These are phyloP conservation scores for Numenius phaeopus DNA, from an alignment of 2,797 vertebrate species.

Conservation along the genomic window DNA sequence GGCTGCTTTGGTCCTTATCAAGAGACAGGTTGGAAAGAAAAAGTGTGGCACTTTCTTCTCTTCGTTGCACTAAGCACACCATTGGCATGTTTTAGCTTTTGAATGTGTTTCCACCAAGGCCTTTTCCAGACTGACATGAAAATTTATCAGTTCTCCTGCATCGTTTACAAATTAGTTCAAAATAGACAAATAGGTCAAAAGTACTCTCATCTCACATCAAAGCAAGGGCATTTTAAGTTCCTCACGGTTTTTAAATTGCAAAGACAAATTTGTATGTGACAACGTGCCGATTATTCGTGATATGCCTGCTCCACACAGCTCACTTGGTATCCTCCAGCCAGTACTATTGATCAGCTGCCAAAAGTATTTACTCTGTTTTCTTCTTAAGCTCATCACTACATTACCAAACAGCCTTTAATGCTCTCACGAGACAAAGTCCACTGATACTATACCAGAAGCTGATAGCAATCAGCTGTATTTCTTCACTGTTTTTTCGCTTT, in stretches of 20 bases:
- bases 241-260: neutral
- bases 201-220: neutral
- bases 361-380: neutral
- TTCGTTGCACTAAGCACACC: neutral
- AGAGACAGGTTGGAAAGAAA: neutral
- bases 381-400: neutral
- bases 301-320: neutral
- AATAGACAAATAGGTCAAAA: neutral
- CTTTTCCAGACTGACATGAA: neutral
- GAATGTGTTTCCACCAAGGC: neutral
- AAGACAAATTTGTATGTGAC: neutral
- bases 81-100: neutral
- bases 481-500: neutral
- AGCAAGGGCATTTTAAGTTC: neutral
- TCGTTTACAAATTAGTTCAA: neutral
- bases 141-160: neutral
- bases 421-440: neutral
- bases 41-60: neutral
- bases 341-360: conserved; percentile 25
- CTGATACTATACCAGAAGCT: neutral
- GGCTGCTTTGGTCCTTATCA: neutral
- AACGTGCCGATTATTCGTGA: neutral
- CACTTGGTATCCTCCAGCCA: neutral
- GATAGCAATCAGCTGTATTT: neutral
- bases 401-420: neutral